These are phyloP conservation scores for Plebejus argus DNA, from an alignment of 2,888 invertebrate genomes.

Conservation along the genomic window DNA sequence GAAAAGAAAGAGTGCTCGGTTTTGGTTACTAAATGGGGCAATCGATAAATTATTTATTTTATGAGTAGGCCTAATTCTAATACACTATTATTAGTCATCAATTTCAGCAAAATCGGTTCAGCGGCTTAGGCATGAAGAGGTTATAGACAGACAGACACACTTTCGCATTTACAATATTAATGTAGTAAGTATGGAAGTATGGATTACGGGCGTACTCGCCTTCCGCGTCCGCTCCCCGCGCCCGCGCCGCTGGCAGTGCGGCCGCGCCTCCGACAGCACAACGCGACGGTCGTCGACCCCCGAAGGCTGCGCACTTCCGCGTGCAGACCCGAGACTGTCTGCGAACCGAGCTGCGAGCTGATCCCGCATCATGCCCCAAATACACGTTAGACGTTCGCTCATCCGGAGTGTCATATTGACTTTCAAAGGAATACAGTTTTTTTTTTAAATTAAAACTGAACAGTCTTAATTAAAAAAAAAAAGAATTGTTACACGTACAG, in stretches of 20 bases:
- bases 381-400: background rate
- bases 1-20: background rate
- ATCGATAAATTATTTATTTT: background rate
- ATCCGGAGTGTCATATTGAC: background rate
- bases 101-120: no score
- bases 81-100: no score
- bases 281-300: constrained; percentile 28
- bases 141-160: no score
- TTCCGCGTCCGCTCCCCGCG: background rate
- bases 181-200: no score
- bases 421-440: background rate
- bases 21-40: background rate
- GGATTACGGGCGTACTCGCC: background rate
- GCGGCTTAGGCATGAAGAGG: no score
- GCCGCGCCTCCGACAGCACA: background rate
- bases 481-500: no score
- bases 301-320: constrained; percentile 34
- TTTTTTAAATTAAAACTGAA: background rate
- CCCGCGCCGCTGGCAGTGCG: background rate
- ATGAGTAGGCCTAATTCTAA: no score
- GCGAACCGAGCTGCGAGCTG: background rate
- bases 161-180: no score
- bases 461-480: no score
- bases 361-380: constrained; percentile 10
- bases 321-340: constrained; percentile 2